phyloP scores from a whole-genome alignment of 2,113 vertebrate genomes.

The Ailurus styani region DNA sequence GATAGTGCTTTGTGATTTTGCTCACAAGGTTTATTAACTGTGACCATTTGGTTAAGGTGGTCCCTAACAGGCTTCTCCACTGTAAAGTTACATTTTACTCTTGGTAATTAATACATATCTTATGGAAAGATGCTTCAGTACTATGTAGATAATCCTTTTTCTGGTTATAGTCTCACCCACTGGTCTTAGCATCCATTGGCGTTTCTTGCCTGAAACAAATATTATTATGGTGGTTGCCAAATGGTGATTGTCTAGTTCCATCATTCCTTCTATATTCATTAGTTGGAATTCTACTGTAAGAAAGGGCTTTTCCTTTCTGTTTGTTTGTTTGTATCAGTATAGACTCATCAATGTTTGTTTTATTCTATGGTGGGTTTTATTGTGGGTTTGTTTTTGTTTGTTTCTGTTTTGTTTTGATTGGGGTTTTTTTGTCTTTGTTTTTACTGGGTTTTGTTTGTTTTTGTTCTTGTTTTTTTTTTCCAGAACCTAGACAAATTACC shows the following conservation, averaged over 20 bases:
- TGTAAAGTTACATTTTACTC: not conserved
- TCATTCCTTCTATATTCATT: not conserved
- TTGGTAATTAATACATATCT: not conserved
- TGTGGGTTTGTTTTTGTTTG: not conserved
- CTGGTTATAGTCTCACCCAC: not conserved
- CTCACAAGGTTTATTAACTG: not conserved
- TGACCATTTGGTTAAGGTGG: not conserved
- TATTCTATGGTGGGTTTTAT: slow-evolving; percentile 44
- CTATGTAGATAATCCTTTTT: not conserved
- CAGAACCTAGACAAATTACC: slow-evolving; percentile 74
- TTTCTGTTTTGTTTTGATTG: not conserved
- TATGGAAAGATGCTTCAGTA: not conserved
- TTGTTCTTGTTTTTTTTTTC: not conserved
- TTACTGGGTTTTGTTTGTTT: slow-evolving; percentile 56
- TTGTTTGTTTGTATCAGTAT: not conserved
- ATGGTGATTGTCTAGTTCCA: not conserved
- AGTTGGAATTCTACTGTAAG: not conserved
- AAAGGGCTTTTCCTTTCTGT: not conserved
- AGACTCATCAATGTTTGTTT: not conserved
- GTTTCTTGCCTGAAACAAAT: not conserved
- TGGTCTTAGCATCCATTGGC: not conserved
- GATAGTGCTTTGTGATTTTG: not conserved
- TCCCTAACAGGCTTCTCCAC: not conserved
- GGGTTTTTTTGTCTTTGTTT: slow-evolving; percentile 64
- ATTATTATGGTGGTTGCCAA: not conserved